A percentile compares a stretch with the other conserved stretches of the same genome.
Evolutionary conservation across 2,113 vertebrate genomes (phyloP).

Genomic region (Cryptomyrus ogoouensis): DNA sequence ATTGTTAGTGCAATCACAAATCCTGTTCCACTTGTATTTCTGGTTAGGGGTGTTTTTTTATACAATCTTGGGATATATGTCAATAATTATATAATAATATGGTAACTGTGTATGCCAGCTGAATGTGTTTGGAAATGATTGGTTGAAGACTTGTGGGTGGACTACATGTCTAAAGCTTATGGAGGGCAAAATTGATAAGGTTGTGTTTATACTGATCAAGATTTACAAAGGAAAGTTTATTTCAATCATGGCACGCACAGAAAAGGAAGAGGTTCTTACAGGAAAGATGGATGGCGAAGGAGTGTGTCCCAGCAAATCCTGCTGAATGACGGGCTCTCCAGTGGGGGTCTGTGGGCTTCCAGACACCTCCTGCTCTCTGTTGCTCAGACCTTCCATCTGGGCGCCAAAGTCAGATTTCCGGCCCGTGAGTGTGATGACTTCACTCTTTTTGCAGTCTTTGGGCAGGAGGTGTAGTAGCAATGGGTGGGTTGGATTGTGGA

Average conservation of each 20-base stretch:
- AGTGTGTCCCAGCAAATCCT: conserved; percentile 72
- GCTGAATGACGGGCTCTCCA: conserved; percentile 75
- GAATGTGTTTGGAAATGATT: background rate
- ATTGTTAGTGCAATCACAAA: background rate
- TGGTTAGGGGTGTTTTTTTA: background rate
- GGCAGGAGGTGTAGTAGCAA: background rate
- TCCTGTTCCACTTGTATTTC: too few relatives aligned
- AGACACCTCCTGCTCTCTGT: conserved; percentile 65
- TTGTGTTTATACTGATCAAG: background rate
- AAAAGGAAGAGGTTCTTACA: conserved; percentile 37
- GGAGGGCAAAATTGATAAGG: background rate
- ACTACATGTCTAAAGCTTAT: background rate
- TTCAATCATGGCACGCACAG: background rate
- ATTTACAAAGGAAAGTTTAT: background rate
- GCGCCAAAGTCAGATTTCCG: conserved; percentile 80
- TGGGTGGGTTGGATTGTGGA: background rate
- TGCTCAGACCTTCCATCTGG: conserved; percentile 70
- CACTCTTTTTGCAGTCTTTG: conserved; percentile 66
- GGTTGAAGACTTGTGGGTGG: background rate
- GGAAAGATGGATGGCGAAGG: conserved; percentile 52
- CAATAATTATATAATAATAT: background rate
- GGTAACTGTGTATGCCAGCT: background rate
- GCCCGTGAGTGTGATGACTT: conserved; percentile 72
- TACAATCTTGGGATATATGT: background rate
- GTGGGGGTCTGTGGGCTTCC: conserved; percentile 62